phyloP scores from a whole-genome alignment of 2,113 vertebrate genomes.

The Pandion haliaetus region DNA sequence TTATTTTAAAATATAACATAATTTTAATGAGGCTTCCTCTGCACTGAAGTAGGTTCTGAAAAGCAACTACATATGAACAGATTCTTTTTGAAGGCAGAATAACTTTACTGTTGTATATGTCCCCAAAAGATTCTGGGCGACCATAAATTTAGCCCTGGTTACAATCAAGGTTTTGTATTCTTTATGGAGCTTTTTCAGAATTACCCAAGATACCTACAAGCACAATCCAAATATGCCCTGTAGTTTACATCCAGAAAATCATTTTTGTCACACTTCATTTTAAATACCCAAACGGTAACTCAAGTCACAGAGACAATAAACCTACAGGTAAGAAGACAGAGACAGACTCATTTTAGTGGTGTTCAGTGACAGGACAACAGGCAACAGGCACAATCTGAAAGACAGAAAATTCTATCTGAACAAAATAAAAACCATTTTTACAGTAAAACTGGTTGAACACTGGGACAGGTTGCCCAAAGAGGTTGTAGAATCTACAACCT shows the following conservation, averaged over 20 bases:
- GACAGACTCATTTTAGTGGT: not conserved
- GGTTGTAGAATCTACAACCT: not conserved
- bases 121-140: not conserved
- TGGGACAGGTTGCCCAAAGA: not conserved
- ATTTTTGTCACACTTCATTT: not conserved
- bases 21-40: not conserved
- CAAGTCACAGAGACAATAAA: not conserved
- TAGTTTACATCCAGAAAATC: not conserved
- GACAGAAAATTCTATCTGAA: not conserved
- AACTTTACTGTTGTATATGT: not conserved
- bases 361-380: not conserved
- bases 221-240: not conserved
- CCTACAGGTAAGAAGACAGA: not conserved
- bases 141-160: not conserved
- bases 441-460: not conserved
- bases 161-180: not conserved
- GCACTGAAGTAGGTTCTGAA: not conserved
- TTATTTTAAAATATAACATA: not conserved
- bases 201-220: not conserved
- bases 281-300: not conserved
- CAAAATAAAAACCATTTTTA: not conserved
- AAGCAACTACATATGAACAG: not conserved
- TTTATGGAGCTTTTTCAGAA: not conserved
- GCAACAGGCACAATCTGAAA: not conserved
- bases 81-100: not conserved